Base-by-base conservation (phyloP, 2,113 vertebrate species). In the Tenrec ecaudatus region DNA sequence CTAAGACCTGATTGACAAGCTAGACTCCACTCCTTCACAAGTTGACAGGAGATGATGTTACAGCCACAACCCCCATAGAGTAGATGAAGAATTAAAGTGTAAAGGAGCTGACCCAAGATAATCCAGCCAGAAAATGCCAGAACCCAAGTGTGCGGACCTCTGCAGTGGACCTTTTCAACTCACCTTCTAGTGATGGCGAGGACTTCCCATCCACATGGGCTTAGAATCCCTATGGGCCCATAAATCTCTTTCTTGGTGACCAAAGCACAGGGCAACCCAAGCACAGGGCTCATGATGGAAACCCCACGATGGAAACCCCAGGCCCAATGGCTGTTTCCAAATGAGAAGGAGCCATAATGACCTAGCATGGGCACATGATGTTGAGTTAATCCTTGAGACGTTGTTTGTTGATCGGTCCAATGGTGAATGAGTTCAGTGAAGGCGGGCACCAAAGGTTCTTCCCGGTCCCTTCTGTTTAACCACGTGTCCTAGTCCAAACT, bases 311-410 rank as follows among this genome's bases (percentile, higher is more conserved):
- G 19, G 47, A 64, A 78, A 80, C 11, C 47, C 12, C 33, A 71
- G 89, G n/a, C 5, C 58, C 43, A 47, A 47, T 47, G 43, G 43
- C 53, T 1, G 36, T 88, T 90, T 57, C 77, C 82, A 3, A 22
- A 47, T 3, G 40, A n/a, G 29, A 31, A 60, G 43, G 8, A 11
- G 43, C n/a, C 2, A 2, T 0, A 0, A 8, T 3, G 20, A 33
- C 25, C 22, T n/a, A 14, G 23, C 47, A 33, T 15, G 36, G 83
- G 64, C 33, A 27, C 43, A 8, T 31, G 1, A 7, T 31, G 11
- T 15, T 9, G 14, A 33, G 73, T 1, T 1, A 47, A 1, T 29
- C 4, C 22, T 64, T n/a, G 20, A 27, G 53, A 43, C 77, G 85
- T n/a, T 38, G 27, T 36, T 71, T 7, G 23, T 16, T 17, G 14